Base-by-base conservation (phyloP, 2,888 invertebrate species). In the Priocnemis perturbator region DNA sequence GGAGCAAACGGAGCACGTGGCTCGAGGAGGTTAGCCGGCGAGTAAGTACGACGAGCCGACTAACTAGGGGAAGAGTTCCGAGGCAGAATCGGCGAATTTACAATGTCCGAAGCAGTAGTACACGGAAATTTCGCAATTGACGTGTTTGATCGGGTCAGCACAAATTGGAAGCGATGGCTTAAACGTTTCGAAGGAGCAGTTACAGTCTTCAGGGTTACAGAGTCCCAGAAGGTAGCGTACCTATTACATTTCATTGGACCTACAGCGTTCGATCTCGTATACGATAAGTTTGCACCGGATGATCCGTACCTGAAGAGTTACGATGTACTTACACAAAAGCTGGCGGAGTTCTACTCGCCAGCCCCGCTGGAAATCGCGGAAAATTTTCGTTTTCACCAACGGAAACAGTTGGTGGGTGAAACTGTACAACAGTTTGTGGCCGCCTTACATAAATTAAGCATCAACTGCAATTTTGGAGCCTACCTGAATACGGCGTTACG, bases 321-420 rank as follows among this genome's bases (percentile, higher is more conserved):
- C n/a, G 23, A 14, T 4, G 45, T 7, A 0, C 15, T 23, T 19
- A 59, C n/a, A 19, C n/a, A 7, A 1, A 21, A 44, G 15, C 23
- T 59, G 21, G 20, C 11, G 3, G 45, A 59, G 11, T 59, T 59
- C n/a, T 59, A 44, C 45, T 20, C 45, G 45, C 59, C 59, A 17
- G 19, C 19, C 47, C 23, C 30, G 23, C n/a, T 23, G 26, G n/a
- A 56, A 30, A 56, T 15, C 23, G 30, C 30, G 4, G 56, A 56
- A n/a, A 56, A 56, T 14, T 56, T 21, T 23, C 14, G 30, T 15
- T 56, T 56, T 26, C 7, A 56, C n/a, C 7, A n/a, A 15, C 30
- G 19, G 15, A 30, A 30, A 17, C 30, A 56, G n/a, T 15, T 9
- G 21, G 55, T 21, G 23, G 11, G n/a, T 20, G 11, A 55, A 55